phyloP scores from a whole-genome alignment of 2,113 vertebrate species.

The Dermatemys mawii region DNA sequence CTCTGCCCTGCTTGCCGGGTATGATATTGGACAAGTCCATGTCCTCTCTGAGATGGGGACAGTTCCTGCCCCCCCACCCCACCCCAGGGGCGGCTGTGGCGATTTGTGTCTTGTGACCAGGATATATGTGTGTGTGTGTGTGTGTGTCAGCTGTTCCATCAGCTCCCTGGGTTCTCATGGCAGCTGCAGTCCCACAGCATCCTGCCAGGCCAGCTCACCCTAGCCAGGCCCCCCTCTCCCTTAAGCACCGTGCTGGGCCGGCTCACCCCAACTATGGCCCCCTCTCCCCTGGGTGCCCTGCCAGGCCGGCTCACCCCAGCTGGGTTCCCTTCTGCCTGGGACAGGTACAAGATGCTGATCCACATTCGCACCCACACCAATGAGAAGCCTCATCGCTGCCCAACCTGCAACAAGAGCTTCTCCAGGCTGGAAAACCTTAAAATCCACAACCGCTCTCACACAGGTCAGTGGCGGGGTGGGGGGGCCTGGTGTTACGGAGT shows the following conservation, averaged over 20 bases:
- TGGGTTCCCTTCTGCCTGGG: background rate
- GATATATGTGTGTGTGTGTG: too few relatives aligned
- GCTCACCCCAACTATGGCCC: background rate
- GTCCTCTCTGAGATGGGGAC: too few relatives aligned
- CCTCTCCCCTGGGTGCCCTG: accelerated
- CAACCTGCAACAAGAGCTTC: slow-evolving; percentile 98
- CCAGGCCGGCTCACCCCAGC: background rate
- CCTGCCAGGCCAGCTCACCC: too few relatives aligned
- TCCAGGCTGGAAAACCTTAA: slow-evolving; percentile 98
- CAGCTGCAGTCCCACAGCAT: too few relatives aligned
- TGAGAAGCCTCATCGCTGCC: slow-evolving; percentile 96
- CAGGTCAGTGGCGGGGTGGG: slow-evolving; percentile 84
- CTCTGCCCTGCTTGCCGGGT: too few relatives aligned
- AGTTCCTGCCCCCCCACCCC: background rate
- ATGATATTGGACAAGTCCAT: too few relatives aligned
- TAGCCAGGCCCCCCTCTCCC: accelerated
- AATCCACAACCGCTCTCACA: slow-evolving; percentile 98
- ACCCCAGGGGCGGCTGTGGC: background rate
- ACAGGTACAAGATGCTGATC: slow-evolving; percentile 99
- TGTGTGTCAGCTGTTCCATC: too few relatives aligned
- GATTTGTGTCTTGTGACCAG: background rate
- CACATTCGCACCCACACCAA: slow-evolving; percentile 98
- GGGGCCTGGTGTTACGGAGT: too few relatives aligned
- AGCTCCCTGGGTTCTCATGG: background rate
- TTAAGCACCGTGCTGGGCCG: too few relatives aligned